Conservation (phyloP, 1,140 invertebrate genomes). For the Nasonia giraulti region DNA sequence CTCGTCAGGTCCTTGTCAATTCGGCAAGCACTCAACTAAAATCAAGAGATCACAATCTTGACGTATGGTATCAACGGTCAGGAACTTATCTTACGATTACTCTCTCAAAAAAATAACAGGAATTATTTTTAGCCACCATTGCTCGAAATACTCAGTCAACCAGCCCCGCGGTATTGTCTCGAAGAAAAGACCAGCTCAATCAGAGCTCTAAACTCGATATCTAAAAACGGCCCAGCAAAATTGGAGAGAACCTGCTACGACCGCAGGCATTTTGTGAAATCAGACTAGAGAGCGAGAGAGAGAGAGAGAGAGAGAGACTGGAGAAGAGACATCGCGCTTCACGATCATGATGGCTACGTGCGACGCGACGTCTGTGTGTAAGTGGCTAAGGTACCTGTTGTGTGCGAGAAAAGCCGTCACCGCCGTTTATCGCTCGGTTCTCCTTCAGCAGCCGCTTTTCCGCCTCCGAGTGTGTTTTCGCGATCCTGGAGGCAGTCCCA, state of each 20-base stretch:
- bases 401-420: slow-evolving; percentile 23
- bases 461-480: neutral
- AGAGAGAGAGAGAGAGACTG: neutral
- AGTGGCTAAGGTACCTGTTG: slow-evolving; percentile 43
- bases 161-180: neutral
- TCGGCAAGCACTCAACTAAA: slow-evolving; percentile 31
- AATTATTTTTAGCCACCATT: neutral
- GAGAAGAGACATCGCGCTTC: slow-evolving; percentile 31
- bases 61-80: neutral
- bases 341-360: slow-evolving; percentile 41
- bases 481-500: slow-evolving; percentile 11
- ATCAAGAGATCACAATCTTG: slow-evolving; percentile 27
- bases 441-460: neutral
- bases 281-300: neutral
- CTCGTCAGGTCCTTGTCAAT: slow-evolving; percentile 3
- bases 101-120: neutral
- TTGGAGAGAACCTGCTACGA: neutral
- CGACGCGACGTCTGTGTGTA: slow-evolving; percentile 36
- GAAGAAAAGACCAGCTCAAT: neutral
- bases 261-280: slow-evolving; percentile 24
- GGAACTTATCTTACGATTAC: neutral
- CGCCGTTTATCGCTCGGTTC: slow-evolving; percentile 5
- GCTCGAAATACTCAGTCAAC: neutral
- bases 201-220: neutral
- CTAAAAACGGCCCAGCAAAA: neutral